These are phyloP conservation scores for Scaptomyza montana DNA, from an alignment of 1,140 invertebrate species.

Conservation along the genomic window DNA sequence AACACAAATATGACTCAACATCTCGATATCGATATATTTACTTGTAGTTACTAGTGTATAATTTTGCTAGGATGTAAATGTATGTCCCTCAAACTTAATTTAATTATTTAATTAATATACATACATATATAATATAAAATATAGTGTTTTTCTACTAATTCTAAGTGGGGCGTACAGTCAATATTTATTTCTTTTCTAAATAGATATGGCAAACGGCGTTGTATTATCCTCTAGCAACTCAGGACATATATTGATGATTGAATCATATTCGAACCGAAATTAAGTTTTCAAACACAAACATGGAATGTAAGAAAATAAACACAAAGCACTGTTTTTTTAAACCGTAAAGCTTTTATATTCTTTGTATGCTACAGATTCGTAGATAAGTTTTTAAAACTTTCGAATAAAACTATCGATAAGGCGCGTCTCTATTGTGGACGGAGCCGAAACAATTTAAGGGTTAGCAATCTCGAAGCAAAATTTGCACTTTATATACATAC, in stretches of 20 bases:
- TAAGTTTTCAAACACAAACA: too few relatives aligned
- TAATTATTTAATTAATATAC: constrained; percentile 82
- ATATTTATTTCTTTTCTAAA: not conserved
- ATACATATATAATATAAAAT: constrained; percentile 76
- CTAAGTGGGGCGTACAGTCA: not conserved
- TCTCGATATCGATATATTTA: constrained; percentile 80
- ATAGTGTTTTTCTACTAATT: constrained; percentile 24
- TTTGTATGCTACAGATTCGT: too few relatives aligned
- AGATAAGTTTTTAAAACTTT: not conserved
- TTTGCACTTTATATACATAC: too few relatives aligned
- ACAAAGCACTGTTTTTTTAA: too few relatives aligned
- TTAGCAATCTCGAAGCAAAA: too few relatives aligned
- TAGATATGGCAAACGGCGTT: too few relatives aligned
- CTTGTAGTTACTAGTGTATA: constrained; percentile 81
- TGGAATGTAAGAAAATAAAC: too few relatives aligned
- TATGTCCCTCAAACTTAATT: constrained; percentile 81
- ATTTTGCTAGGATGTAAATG: constrained; percentile 80
- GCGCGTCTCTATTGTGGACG: not conserved
- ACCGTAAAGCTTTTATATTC: too few relatives aligned
- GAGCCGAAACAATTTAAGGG: too few relatives aligned
- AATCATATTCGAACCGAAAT: too few relatives aligned
- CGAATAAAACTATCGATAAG: not conserved
- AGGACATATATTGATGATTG: not conserved
- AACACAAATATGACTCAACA: constrained; percentile 74
- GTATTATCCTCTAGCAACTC: too few relatives aligned